Conservation (phyloP, 1,140 invertebrate species). For the Holcopasites calliopsidis region DNA sequence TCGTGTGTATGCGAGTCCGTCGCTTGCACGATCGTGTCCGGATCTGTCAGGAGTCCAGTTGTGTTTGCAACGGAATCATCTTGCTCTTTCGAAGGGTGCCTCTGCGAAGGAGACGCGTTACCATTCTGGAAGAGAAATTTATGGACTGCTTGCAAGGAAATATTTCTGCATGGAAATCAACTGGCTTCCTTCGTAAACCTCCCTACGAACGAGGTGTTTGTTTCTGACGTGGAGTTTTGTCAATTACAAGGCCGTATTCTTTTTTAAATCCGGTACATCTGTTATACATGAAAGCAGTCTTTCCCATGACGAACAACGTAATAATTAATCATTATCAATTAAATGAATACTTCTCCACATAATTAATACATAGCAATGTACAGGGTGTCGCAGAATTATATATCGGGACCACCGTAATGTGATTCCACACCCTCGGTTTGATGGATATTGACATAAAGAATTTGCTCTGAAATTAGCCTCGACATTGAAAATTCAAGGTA, state of each 20-base stretch:
- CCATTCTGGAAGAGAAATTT: neutral
- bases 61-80: neutral
- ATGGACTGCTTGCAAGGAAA: neutral
- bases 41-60: neutral
- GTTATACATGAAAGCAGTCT: too few relatives aligned
- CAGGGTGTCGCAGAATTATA: too few relatives aligned
- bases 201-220: neutral
- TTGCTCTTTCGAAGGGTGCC: neutral
- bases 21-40: neutral
- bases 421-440: too few relatives aligned
- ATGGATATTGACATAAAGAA: too few relatives aligned
- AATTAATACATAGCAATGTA: too few relatives aligned
- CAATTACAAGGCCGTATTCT: neutral
- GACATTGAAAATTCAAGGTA: too few relatives aligned
- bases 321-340: too few relatives aligned
- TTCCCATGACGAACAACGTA: too few relatives aligned
- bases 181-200: neutral
- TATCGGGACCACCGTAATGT: too few relatives aligned
- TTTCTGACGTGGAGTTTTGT: neutral
- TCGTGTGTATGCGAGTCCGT: conserved; percentile 7
- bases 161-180: neutral
- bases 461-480: too few relatives aligned
- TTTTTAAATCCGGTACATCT: too few relatives aligned
- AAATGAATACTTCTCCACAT: too few relatives aligned
- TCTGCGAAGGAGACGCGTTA: neutral